Evolutionary conservation across 2,113 vertebrate genomes (phyloP), one percentile per base, ranked within the genome.

Genomic region (Tachuris rubrigastra): DNA sequence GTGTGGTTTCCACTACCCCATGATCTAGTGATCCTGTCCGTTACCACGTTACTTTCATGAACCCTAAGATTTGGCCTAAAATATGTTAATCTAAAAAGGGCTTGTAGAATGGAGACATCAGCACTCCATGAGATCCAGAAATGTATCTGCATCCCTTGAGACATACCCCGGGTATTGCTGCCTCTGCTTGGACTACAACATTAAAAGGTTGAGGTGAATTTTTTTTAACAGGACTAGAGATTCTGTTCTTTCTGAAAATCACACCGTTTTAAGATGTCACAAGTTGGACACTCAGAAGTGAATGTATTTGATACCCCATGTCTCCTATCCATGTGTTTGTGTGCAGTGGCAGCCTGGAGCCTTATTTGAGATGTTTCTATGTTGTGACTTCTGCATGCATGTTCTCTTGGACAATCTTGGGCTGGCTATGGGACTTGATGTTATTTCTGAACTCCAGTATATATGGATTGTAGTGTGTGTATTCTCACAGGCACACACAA

Each of bases 1-100:
- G 8, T 77, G 5, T 52, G 46, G 33, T 83, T 24, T 72, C 14
- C 14, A 65, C 18, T 73, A 6, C 28, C 0, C 0, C 28, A 1
- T 21, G 33, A 30, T 53, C 28, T 81, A 25, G 8, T 23, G 20
- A 66, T 18, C 37, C 14, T 46, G 7, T 33, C 21, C 17, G 55
- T 88, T 76, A 68, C 16, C 27, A 49, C 1, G 0, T 28, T 47
- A 50, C 33, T 9, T 9, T 77, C 42, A 30, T 1, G 1, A 76
- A 47, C 39, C 13, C 44, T 75, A 74, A 42, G 5, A 33, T 8
- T 76, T 56, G 53, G 25, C 19, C 47, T 25, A 50, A 75, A 79
- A 72, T n/a, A 19, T 2, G 11, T 46, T 37, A 5, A 31, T 46
- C 19, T 49, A 35, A 62, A 69, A 52, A 6, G 8, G 27, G 14